Conservation (phyloP, 2,888 invertebrate species). For the Sympetrum striolatum region DNA sequence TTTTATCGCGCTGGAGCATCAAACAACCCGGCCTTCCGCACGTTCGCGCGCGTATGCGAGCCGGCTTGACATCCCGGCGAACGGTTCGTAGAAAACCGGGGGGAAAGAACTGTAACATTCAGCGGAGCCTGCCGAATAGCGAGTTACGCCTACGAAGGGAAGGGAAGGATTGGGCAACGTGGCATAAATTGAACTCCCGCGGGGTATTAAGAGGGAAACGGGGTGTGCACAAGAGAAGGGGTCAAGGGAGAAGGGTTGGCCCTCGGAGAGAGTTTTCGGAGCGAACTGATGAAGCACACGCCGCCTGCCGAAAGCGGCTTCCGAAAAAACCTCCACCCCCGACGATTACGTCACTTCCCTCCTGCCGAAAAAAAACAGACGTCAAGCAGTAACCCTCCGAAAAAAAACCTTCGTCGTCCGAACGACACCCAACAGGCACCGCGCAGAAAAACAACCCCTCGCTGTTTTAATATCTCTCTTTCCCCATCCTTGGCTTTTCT, state of each 20-base stretch:
- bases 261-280: not conserved
- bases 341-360: conserved; percentile 14
- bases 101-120: no score
- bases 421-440: conserved; percentile 12
- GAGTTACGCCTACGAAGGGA: not conserved
- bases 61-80: no score
- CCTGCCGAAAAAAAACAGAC: not conserved
- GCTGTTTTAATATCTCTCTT: conserved; percentile 30
- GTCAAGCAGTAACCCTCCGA: not conserved
- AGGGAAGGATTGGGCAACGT: not conserved
- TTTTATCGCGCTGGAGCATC: no score
- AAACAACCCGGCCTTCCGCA: no score
- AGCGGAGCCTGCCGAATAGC: not conserved
- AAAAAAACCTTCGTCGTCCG: not conserved
- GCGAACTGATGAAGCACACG: conserved; percentile 24
- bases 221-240: not conserved
- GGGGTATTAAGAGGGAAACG: conserved; percentile 11
- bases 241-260: not conserved
- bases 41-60: no score
- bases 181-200: conserved; percentile 31
- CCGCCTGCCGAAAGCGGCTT: conserved; percentile 21
- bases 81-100: no score
- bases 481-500: not conserved
- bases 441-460: not conserved
- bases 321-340: not conserved